A percentile compares a stretch with the other conserved stretches of the same genome.
phyloP scores from a whole-genome alignment of 2,797 vertebrate genomes.

The Pantherophis vulpinus region DNA sequence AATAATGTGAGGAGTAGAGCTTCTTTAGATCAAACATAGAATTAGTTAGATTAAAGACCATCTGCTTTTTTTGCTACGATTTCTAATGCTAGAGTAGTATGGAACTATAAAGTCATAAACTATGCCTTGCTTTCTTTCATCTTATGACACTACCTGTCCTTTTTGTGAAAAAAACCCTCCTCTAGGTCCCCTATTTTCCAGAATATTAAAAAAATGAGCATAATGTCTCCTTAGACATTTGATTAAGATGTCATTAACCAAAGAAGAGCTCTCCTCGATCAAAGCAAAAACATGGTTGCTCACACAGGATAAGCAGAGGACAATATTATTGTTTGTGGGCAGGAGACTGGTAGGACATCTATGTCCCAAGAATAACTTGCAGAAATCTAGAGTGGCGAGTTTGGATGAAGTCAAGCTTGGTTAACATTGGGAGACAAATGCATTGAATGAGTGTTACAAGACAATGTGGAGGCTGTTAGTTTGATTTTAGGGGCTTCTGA shows the following conservation, averaged over 20 bases:
- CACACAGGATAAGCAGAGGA: background rate
- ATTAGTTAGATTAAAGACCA: conserved; percentile 25
- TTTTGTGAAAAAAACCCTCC: background rate
- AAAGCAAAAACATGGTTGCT: background rate
- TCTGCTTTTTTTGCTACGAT: conserved; percentile 25
- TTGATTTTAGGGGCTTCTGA: conserved; percentile 25
- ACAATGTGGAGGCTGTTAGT: background rate
- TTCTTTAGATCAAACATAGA: conserved; percentile 17
- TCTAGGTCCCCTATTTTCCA: background rate
- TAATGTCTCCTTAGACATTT: background rate
- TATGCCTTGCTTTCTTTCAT: conserved; percentile 5
- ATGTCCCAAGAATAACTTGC: background rate
- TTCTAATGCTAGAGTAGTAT: background rate
- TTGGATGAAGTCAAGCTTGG: background rate
- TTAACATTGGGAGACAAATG: background rate
- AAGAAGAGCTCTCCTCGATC: background rate
- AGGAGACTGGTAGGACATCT: background rate
- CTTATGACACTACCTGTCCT: conserved; percentile 6
- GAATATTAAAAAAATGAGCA: conserved; percentile 16
- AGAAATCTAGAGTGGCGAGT: background rate
- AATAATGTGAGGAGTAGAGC: background rate
- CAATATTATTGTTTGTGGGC: background rate
- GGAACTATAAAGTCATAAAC: background rate
- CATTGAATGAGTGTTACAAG: conserved; percentile 5
- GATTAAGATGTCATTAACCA: background rate